A percentile compares a stretch with the other conserved stretches of the same genome.
Conservation (phyloP, 92 coral and sea anemone genomes). For the Scolanthus callimorphus region DNA sequence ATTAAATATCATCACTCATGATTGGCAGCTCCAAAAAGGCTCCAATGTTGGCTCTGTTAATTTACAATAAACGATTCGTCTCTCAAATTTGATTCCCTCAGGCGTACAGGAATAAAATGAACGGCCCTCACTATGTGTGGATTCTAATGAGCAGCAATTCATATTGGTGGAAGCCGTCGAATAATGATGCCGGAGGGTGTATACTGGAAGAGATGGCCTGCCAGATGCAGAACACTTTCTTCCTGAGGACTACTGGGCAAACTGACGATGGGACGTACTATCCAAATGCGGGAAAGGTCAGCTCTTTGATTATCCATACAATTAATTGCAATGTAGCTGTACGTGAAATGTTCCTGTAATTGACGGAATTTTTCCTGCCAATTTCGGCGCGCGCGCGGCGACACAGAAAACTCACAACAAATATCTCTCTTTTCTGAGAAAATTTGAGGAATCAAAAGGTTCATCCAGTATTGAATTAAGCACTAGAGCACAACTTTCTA, state of each 20-base stretch:
- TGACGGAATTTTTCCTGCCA: too few relatives aligned
- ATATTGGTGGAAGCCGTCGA: slow-evolving; percentile 72
- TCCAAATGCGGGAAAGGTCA: slow-evolving; percentile 49
- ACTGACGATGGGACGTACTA: not conserved
- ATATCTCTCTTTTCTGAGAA: too few relatives aligned
- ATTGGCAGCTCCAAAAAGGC: not conserved
- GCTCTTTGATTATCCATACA: not conserved
- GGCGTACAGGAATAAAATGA: slow-evolving; percentile 80
- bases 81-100: too few relatives aligned
- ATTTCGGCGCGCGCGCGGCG: too few relatives aligned
- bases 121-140: slow-evolving; percentile 94
- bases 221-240: slow-evolving; percentile 66
- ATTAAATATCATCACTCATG: not conserved
- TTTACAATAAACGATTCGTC: too few relatives aligned
- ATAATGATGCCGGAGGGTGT: slow-evolving; percentile 69
- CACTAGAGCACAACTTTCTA: too few relatives aligned
- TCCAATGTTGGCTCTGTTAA: too few relatives aligned
- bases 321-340: too few relatives aligned
- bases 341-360: too few relatives aligned
- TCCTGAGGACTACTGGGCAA: slow-evolving; percentile 34
- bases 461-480: too few relatives aligned
- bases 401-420: too few relatives aligned
- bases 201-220: slow-evolving; percentile 85
- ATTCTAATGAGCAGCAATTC: slow-evolving; percentile 47
- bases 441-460: too few relatives aligned